phyloP scores from a whole-genome alignment of 2,888 invertebrate species.

The Dendrolimus houi region DNA sequence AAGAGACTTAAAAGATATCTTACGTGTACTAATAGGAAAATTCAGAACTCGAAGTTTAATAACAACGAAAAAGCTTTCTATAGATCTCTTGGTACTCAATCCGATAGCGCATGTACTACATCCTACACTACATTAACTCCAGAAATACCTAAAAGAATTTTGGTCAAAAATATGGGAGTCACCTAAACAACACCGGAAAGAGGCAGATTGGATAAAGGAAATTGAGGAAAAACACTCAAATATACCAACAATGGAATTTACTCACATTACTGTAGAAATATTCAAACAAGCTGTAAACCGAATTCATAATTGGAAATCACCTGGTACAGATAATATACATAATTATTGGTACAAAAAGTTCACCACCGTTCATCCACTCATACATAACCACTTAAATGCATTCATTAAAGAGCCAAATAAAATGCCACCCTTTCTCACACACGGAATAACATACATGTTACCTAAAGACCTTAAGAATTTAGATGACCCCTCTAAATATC shows the following conservation, averaged over 20 bases:
- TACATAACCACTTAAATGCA: constrained; percentile 7
- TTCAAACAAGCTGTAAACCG: constrained; percentile 4
- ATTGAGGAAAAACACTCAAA: not conserved
- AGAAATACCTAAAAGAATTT: not conserved
- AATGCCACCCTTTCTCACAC: constrained; percentile 11
- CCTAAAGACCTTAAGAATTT: constrained; percentile 11
- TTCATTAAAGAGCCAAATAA: constrained; percentile 6
- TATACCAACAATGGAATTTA: constrained; percentile 12
- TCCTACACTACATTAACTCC: too few species aligned
- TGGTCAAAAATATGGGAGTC: not conserved
- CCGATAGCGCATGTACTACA: too few species aligned
- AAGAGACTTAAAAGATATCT: too few species aligned
- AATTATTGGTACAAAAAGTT: constrained; percentile 15
- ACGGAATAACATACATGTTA: constrained; percentile 14
- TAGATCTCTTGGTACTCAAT: too few species aligned
- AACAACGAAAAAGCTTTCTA: too few species aligned
- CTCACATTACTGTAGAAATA: constrained; percentile 7
- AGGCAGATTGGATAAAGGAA: not conserved
- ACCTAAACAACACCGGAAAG: not conserved
- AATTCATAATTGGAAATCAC: constrained; percentile 14
- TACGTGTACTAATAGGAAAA: too few species aligned
- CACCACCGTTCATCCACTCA: constrained; percentile 2
- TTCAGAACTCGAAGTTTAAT: too few species aligned
- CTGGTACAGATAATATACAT: constrained; percentile 12
- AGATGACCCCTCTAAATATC: constrained; percentile 16